Evolutionary conservation across 2,888 invertebrate genomes (phyloP).

Genomic region (Dinocampus coccinellae): DNA sequence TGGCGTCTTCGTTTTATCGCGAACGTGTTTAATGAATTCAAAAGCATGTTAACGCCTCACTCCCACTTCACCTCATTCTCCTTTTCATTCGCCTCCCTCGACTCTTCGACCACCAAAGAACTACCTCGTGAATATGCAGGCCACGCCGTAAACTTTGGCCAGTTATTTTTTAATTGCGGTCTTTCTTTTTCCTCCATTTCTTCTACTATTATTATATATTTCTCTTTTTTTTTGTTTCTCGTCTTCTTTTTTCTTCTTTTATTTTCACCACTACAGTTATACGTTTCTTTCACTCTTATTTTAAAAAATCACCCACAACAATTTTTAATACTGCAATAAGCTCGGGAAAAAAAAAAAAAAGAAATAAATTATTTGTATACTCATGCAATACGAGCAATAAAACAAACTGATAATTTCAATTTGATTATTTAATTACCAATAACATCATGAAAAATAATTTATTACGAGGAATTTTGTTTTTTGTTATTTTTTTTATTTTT

Average conservation of each 20-base stretch:
- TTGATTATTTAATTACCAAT: too few species aligned
- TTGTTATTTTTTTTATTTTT: too few species aligned
- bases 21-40: conserved; percentile 52
- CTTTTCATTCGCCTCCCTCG: too few species aligned
- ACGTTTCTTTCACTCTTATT: background rate
- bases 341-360: background rate
- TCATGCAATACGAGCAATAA: background rate
- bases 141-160: conserved; percentile 50
- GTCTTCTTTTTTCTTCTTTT: conserved; percentile 10
- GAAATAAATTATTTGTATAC: conserved; percentile 3
- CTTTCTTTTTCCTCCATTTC: conserved; percentile 19
- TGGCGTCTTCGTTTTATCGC: conserved; percentile 48
- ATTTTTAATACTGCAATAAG: background rate
- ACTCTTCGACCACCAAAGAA: conserved; percentile 49
- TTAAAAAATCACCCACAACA: background rate
- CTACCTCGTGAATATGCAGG: conserved; percentile 49
- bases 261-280: background rate
- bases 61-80: too few species aligned
- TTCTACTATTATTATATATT: conserved; percentile 17
- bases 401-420: background rate
- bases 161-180: conserved; percentile 52
- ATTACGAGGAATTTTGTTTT: too few species aligned
- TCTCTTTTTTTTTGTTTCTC: background rate
- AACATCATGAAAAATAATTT: too few species aligned
- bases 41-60: conserved; percentile 50